These are phyloP conservation scores for Myripristis jacobus DNA, from an alignment of 2,797 vertebrate genomes.

Conservation along the genomic window DNA sequence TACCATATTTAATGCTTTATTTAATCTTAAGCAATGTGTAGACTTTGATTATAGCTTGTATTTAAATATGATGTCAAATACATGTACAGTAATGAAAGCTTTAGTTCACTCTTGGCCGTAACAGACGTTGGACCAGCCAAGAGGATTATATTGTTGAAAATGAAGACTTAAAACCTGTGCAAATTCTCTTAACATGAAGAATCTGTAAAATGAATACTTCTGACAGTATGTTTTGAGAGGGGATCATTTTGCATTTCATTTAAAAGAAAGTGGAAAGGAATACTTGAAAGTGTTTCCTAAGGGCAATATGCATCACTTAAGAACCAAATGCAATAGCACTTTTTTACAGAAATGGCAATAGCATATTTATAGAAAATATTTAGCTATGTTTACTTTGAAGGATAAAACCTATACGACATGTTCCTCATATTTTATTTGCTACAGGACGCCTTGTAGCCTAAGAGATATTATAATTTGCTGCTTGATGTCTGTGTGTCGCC, in stretches of 20 bases:
- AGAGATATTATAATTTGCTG: conserved; percentile 37
- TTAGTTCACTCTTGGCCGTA: too few relatives aligned
- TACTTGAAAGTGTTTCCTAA: conserved; percentile 28
- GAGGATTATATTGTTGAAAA: conserved; percentile 28
- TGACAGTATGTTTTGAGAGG: neutral
- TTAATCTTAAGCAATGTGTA: too few relatives aligned
- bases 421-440: conserved; percentile 30
- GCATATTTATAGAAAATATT: conserved; percentile 34
- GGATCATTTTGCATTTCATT: neutral
- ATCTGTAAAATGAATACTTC: conserved; percentile 3
- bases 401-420: conserved; percentile 14
- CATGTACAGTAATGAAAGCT: too few relatives aligned
- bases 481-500: conserved; percentile 40
- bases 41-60: neutral
- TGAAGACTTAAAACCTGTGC: neutral
- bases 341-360: conserved; percentile 35
- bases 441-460: conserved; percentile 6
- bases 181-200: neutral
- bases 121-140: neutral
- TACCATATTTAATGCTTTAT: too few relatives aligned
- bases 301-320: conserved; percentile 30
- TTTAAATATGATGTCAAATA: neutral
- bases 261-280: conserved; percentile 2
- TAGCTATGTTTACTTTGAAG: conserved; percentile 49
- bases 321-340: conserved; percentile 72